A percentile compares a stretch with the other conserved stretches of the same genome.
Conservation (phyloP, 2,797 vertebrate species). For the Carcharodon carcharias region DNA sequence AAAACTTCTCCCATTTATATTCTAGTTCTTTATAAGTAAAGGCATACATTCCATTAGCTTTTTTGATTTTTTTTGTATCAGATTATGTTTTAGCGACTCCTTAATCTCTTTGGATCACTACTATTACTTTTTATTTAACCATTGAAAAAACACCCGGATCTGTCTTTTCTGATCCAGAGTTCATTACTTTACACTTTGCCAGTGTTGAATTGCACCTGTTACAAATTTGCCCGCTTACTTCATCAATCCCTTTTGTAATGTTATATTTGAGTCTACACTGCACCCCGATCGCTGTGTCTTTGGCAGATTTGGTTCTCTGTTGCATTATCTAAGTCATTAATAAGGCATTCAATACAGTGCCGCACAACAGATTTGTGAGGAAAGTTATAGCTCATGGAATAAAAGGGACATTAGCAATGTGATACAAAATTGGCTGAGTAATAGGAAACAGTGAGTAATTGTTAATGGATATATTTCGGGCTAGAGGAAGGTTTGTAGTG, state of each 20-base stretch:
- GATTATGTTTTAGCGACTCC: neutral
- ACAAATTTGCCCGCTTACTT: neutral
- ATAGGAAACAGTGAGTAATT: no score
- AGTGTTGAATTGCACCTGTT: neutral
- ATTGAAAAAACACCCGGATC: neutral
- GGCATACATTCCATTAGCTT: neutral
- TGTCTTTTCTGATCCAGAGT: neutral
- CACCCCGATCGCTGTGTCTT: neutral
- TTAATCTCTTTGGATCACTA: neutral
- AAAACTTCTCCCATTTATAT: neutral
- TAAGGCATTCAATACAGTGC: no score
- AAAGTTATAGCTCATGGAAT: no score
- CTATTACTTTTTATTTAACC: neutral
- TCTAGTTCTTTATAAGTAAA: neutral
- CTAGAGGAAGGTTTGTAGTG: no score
- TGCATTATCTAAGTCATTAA: neutral
- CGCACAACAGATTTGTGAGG: no score
- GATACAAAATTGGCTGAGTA: no score
- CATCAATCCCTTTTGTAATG: neutral
- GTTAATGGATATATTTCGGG: no score
- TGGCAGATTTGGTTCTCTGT: neutral
- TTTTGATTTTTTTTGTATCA: neutral
- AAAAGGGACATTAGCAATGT: no score
- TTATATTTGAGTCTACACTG: neutral
- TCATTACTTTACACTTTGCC: neutral